Percentiles rank a stretch among this genome's conserved stretches.
Evolutionary conservation across 2,888 invertebrate genomes (phyloP).

Genomic region (Helleia helle): DNA sequence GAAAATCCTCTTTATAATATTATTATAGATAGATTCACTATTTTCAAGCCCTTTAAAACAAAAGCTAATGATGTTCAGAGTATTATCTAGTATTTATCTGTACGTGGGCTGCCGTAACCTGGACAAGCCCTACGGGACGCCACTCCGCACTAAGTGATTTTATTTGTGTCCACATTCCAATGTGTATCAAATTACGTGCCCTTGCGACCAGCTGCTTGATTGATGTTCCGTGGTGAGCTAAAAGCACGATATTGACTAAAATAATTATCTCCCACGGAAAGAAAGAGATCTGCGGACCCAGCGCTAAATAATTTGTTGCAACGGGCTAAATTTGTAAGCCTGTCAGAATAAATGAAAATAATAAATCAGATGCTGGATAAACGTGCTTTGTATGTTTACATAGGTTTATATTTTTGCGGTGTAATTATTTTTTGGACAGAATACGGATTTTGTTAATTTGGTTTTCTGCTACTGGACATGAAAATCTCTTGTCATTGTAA

Average conservation of each 20-base stretch:
- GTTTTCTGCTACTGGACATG: too few species aligned
- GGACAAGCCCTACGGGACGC: constrained; percentile 61
- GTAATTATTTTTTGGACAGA: too few species aligned
- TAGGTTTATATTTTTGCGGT: not conserved
- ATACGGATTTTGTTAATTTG: too few species aligned
- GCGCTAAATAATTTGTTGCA: constrained; percentile 7
- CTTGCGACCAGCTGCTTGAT: constrained; percentile 64
- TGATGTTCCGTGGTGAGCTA: constrained; percentile 51
- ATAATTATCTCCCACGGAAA: constrained; percentile 25
- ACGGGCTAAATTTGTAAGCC: not conserved
- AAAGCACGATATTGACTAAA: constrained; percentile 39
- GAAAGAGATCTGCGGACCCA: constrained; percentile 9
- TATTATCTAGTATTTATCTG: constrained; percentile 26
- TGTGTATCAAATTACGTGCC: constrained; percentile 68
- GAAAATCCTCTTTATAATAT: too few species aligned
- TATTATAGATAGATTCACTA: too few species aligned
- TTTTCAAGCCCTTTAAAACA: too few species aligned
- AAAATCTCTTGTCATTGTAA: too few species aligned
- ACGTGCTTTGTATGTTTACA: not conserved
- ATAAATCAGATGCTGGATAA: not conserved
- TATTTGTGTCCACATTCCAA: constrained; percentile 71
- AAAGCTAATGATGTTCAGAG: too few species aligned
- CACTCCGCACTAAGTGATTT: constrained; percentile 71
- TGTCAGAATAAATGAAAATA: constrained; percentile 1
- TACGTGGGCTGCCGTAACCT: constrained; percentile 28